A percentile compares a stretch with the other conserved stretches of the same genome.
phyloP scores from a whole-genome alignment of 1,140 invertebrate species.

The Pseudomyrmex flavicornis region DNA sequence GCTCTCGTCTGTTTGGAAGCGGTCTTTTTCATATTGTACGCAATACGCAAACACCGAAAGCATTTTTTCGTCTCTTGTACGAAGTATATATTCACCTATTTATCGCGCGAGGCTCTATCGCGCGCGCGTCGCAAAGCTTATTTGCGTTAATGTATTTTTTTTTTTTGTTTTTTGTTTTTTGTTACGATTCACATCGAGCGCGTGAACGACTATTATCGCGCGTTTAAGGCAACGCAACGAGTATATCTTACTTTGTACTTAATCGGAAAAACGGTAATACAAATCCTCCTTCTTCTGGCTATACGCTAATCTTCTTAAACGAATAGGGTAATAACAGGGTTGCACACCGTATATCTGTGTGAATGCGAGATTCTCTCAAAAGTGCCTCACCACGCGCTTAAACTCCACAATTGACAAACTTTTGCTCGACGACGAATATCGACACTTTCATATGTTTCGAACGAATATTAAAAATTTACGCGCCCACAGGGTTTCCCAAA shows the following conservation, averaged over 20 bases:
- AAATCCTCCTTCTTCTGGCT: not conserved
- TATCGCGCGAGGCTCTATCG: not conserved
- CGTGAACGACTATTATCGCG: conserved; percentile 2
- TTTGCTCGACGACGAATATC: conserved; percentile 9
- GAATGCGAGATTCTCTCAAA: conserved; percentile 34
- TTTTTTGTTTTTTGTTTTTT: not conserved
- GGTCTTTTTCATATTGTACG: not conserved
- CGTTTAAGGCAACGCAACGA: conserved; percentile 22
- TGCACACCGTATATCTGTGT: not conserved
- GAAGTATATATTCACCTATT: conserved; percentile 3
- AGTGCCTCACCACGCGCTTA: conserved; percentile 14
- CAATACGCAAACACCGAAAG: conserved; percentile 53
- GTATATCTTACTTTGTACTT: conserved; percentile 21
- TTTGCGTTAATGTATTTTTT: too few species aligned
- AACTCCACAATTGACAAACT: conserved; percentile 34
- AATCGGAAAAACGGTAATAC: conserved; percentile 14
- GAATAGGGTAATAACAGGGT: not conserved
- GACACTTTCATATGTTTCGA: not conserved
- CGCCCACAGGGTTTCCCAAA: not conserved
- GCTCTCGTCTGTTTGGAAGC: too few species aligned
- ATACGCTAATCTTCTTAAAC: not conserved
- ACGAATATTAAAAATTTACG: not conserved
- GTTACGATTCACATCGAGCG: conserved; percentile 29
- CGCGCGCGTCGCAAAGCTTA: too few species aligned
- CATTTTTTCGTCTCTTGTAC: conserved; percentile 27